These are phyloP conservation scores for Charaxes varanes DNA, from an alignment of 1,140 invertebrate genomes.

Conservation along the genomic window DNA sequence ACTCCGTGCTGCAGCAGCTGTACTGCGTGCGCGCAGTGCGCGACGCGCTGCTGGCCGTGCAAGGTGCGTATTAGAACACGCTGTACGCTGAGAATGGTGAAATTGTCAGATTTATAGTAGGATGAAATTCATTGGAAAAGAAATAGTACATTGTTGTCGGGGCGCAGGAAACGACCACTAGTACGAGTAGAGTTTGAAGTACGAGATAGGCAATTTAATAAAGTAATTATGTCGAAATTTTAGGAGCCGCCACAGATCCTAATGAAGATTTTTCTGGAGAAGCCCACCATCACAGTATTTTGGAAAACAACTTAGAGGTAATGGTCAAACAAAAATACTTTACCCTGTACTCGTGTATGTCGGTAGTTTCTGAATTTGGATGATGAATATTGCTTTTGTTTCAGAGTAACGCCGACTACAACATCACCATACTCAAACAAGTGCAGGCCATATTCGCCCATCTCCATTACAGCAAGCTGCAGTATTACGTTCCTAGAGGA, in stretches of 20 bases:
- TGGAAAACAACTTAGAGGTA: constrained; percentile 64
- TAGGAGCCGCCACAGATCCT: constrained; percentile 89
- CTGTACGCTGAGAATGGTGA: too few relatives aligned
- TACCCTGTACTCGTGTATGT: too few relatives aligned
- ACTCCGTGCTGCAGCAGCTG: constrained; percentile 97
- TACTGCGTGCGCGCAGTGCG: constrained; percentile 96
- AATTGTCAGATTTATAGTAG: too few relatives aligned
- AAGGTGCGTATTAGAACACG: constrained; percentile 69
- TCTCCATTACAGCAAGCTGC: constrained; percentile 94
- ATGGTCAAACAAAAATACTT: background rate
- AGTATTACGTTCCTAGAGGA: constrained; percentile 97
- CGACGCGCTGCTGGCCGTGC: constrained; percentile 82
- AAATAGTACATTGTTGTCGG: too few relatives aligned
- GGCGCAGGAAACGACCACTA: too few relatives aligned
- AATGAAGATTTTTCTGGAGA: constrained; percentile 94
- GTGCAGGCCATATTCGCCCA: constrained; percentile 99
- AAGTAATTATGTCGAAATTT: too few relatives aligned
- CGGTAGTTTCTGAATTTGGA: background rate
- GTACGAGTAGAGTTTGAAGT: too few relatives aligned
- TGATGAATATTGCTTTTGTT: constrained; percentile 25
- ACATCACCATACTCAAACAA: constrained; percentile 96
- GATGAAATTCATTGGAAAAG: too few relatives aligned
- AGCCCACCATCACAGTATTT: constrained; percentile 67
- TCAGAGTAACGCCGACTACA: constrained; percentile 86
- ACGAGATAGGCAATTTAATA: too few relatives aligned